Base-by-base conservation (phyloP, 2,888 invertebrate genomes). In the Tetragnatha montana region DNA sequence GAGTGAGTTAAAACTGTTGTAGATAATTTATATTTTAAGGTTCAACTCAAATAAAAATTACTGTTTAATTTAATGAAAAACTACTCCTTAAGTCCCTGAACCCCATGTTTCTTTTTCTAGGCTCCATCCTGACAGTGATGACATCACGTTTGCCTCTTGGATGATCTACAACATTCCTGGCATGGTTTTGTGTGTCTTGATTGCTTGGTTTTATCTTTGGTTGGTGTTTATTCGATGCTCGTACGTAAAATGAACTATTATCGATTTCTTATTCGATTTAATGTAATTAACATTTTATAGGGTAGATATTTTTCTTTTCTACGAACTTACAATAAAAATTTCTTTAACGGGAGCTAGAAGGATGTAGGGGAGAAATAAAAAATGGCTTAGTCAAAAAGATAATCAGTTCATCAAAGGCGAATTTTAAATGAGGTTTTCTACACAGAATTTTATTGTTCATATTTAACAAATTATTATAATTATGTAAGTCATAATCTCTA, bases 111-210 rank as follows among this genome's bases (percentile, higher is more conserved):
- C 60, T 50, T 22, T 8, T 51, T 14, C 6, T 14, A 91, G 89
- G 47, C 70, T 88, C 17, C 85, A 87, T 78, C 88, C 91, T 2
- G 81, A 82, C 12, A 90, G 91, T 14, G 94, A 95, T 84, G 94
- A 96, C 92, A 94, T 96, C 91, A 96, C 96, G 93, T 97, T 97
- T 94, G 96, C 97, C 92, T 96, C 95, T 92, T 98, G 97, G 96
- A 96, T 98, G 96, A 95, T 96, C 92, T 97, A 97, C 94, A 96
- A 96, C 92, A 95, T 97, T 0, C 98, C 97, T 0, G 95, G 96
- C 0, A 97, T 97, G 96, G 92, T 97, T 87, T 92, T 97, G 1
- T 96, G 96, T 94, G 96, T 96, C 92, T 92, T 96, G 50, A 93
- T 96, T 0, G 96, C 96, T 49, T 97, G 97, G 95, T 70, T 97